These are phyloP conservation scores for Drosophila subquinaria DNA, from an alignment of 2,888 invertebrate genomes.

Conservation along the genomic window DNA sequence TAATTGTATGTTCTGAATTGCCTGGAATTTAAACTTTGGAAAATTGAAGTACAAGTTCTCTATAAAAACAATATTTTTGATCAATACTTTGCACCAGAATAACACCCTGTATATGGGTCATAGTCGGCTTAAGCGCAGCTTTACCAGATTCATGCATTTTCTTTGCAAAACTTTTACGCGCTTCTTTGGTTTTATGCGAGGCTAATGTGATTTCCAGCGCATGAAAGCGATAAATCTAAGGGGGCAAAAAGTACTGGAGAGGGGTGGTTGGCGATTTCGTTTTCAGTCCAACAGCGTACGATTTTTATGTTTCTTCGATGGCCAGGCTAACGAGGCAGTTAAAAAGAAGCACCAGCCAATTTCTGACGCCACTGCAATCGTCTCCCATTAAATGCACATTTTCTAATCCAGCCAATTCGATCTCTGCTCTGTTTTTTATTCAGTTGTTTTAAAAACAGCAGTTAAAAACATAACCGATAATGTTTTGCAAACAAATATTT, in stretches of 20 bases:
- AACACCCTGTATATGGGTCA: constrained; percentile 52
- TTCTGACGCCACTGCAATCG: constrained; percentile 55
- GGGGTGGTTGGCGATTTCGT: constrained; percentile 38
- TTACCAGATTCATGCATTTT: constrained; percentile 55
- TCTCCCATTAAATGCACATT: constrained; percentile 74
- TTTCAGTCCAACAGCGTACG: constrained; percentile 59
- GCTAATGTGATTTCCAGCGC: constrained; percentile 79
- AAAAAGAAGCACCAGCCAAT: constrained; percentile 56
- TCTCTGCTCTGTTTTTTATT: constrained; percentile 3
- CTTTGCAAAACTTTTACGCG: constrained; percentile 55
- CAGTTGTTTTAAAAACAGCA: constrained; percentile 2
- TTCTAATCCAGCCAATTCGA: constrained; percentile 33
- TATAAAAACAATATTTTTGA: no score
- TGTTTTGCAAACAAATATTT: constrained; percentile 38
- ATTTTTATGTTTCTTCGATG: constrained; percentile 59
- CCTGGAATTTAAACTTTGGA: no score
- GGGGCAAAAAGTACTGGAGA: neutral
- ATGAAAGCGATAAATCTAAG: constrained; percentile 78
- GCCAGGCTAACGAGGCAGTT: constrained; percentile 74
- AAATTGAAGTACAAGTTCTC: no score
- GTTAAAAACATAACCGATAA: constrained; percentile 20
- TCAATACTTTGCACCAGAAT: neutral
- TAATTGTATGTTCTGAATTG: neutral
- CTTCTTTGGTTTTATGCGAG: constrained; percentile 76
- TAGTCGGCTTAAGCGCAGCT: constrained; percentile 45